Percentiles rank a stretch among this genome's conserved stretches.
These are phyloP conservation scores for Heliconius cydno DNA, from an alignment of 2,888 invertebrate genomes.

Conservation along the genomic window DNA sequence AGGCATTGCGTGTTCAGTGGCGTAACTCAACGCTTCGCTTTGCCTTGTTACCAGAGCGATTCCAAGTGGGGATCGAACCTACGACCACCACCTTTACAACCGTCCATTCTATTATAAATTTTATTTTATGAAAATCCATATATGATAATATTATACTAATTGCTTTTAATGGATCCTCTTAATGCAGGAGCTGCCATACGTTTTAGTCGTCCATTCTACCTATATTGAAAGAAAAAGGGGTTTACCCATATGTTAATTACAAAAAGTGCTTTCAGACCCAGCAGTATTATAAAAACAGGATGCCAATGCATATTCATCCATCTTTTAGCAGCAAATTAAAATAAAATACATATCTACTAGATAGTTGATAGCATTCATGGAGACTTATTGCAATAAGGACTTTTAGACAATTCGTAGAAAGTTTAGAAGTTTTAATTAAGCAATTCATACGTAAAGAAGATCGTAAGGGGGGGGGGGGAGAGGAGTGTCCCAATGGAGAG, in stretches of 20 bases:
- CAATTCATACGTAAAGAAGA: not conserved
- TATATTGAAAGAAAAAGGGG: slow-evolving; percentile 33
- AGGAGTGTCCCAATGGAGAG: no score
- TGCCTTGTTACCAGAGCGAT: no score
- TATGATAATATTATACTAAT: not conserved
- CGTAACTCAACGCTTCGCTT: no score
- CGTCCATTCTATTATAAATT: no score
- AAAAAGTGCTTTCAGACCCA: slow-evolving; percentile 21
- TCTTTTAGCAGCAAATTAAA: slow-evolving; percentile 4
- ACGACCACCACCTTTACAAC: no score
- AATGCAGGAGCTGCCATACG: slow-evolving; percentile 23
- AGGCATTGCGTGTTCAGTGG: no score
- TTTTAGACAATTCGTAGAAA: not conserved
- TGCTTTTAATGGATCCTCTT: slow-evolving; percentile 19
- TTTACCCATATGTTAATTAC: slow-evolving; percentile 35
- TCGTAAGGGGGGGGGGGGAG: no score
- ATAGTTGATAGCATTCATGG: not conserved
- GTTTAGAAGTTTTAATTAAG: not conserved
- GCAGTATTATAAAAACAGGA: slow-evolving; percentile 9
- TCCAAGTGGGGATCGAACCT: no score
- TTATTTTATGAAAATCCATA: not conserved
- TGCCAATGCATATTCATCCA: slow-evolving; percentile 15
- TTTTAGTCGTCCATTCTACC: slow-evolving; percentile 25
- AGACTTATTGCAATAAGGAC: not conserved
- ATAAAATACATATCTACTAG: not conserved